A percentile compares a stretch with the other conserved stretches of the same genome.
phyloP scores from a whole-genome alignment of 1,140 invertebrate genomes.

The Papilio dardanus region DNA sequence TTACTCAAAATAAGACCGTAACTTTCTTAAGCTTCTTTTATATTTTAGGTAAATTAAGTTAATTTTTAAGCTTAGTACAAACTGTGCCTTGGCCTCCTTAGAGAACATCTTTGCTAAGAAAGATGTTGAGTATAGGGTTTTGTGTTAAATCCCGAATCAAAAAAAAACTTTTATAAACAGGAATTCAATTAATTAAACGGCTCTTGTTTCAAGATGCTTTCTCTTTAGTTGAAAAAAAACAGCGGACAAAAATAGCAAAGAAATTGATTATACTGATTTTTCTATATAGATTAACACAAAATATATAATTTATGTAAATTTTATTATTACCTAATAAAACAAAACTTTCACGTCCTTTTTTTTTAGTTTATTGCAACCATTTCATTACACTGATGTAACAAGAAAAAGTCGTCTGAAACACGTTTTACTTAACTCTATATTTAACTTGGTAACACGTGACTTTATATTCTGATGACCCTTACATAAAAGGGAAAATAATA shows the following conservation, averaged over 20 bases:
- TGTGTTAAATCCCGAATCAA: background rate
- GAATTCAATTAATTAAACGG: background rate
- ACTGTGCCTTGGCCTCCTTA: no score
- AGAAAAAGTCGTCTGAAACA: constrained; percentile 2
- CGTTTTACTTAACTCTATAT: background rate
- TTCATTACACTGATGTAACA: constrained; percentile 11
- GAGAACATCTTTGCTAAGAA: no score
- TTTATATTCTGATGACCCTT: background rate
- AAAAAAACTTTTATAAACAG: background rate
- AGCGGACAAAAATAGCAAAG: background rate
- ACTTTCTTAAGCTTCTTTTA: background rate
- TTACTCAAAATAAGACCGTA: background rate
- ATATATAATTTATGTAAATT: constrained; percentile 1
- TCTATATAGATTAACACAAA: background rate
- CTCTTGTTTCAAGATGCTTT: background rate
- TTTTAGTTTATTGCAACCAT: constrained; percentile 1
- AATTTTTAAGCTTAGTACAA: no score
- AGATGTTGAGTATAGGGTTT: no score
- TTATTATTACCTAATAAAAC: constrained; percentile 14
- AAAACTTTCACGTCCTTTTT: constrained; percentile 12
- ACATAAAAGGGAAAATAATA: constrained; percentile 5
- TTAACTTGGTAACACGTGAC: background rate
- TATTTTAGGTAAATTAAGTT: background rate
- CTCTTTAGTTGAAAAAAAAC: background rate
- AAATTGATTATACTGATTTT: constrained; percentile 4